Evolutionary conservation across 1,140 invertebrate genomes (phyloP).

Genomic region (Eufriesea mexicana): DNA sequence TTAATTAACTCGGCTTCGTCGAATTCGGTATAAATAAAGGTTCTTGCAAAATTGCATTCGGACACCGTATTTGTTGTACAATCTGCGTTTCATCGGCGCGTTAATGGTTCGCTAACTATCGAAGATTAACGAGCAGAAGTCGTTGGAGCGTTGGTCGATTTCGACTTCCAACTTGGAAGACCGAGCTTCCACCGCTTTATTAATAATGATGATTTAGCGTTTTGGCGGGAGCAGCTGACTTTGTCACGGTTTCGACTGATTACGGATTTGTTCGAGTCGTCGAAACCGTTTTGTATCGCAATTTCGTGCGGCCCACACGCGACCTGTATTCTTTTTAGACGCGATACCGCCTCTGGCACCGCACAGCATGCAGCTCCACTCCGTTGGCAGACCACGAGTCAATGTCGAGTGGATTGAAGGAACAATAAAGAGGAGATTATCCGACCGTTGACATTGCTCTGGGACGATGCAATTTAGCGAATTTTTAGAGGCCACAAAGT

Average conservation of each 20-base stretch:
- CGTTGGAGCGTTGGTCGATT: neutral
- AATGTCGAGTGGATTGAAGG: conserved; percentile 31
- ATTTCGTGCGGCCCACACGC: conserved; percentile 21
- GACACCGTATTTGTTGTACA: neutral
- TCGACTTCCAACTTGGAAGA: neutral
- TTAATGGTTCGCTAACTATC: neutral
- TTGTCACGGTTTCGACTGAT: neutral
- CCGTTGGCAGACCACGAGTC: conserved; percentile 14
- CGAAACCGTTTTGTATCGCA: neutral
- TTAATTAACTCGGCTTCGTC: neutral
- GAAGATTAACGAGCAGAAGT: neutral
- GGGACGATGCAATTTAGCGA: neutral
- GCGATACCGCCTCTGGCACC: conserved; percentile 29
- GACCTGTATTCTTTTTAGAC: conserved; percentile 43
- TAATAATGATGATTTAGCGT: conserved; percentile 50
- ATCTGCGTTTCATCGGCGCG: neutral
- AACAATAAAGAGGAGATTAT: conserved; percentile 23
- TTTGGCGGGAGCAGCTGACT: conserved; percentile 9
- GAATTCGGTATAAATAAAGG: neutral
- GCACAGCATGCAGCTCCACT: neutral
- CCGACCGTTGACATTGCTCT: conserved; percentile 22
- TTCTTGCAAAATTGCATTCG: neutral
- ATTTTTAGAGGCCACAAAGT: neutral
- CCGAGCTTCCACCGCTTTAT: conserved; percentile 15
- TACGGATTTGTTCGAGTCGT: neutral